Evolutionary conservation across 2,888 invertebrate genomes (phyloP).

Genomic region (Acanthosoma haemorrhoidale): DNA sequence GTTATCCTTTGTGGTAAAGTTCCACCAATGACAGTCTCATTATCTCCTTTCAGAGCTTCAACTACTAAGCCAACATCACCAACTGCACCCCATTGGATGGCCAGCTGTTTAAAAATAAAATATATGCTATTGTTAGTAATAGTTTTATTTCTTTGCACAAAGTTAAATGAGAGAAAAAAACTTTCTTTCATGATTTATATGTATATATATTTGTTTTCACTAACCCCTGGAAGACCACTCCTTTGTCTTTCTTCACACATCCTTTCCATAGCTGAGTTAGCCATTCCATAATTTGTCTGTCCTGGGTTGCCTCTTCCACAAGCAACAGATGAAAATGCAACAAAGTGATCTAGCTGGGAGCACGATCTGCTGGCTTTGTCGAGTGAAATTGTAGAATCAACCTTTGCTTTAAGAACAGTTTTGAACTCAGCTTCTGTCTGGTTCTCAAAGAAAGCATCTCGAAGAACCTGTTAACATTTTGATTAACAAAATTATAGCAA

Average conservation of each 20-base stretch:
- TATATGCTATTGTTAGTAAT: no score
- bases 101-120: slow-evolving; percentile 48
- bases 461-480: slow-evolving; percentile 62
- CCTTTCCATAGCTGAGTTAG: slow-evolving; percentile 60
- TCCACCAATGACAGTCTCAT: slow-evolving; percentile 88
- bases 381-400: slow-evolving; percentile 74
- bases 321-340: slow-evolving; percentile 84
- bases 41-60: slow-evolving; percentile 83
- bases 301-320: slow-evolving; percentile 91
- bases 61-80: slow-evolving; percentile 92
- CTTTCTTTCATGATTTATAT: no score
- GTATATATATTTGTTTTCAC: no score
- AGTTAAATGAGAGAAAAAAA: no score
- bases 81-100: slow-evolving; percentile 98
- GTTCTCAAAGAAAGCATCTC: slow-evolving; percentile 84
- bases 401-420: slow-evolving; percentile 78
- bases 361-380: slow-evolving; percentile 76
- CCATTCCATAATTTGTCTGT: slow-evolving; percentile 84
- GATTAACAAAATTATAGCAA: slow-evolving; percentile 72
- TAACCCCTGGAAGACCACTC: slow-evolving; percentile 45
- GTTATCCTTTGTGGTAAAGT: slow-evolving; percentile 92
- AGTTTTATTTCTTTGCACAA: no score
- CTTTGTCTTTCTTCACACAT: slow-evolving; percentile 68
- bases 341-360: slow-evolving; percentile 68
- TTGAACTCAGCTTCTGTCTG: slow-evolving; percentile 74